Evolutionary conservation across 2,113 vertebrate species (phyloP).

Genomic region (Phrynosoma platyrhinos): DNA sequence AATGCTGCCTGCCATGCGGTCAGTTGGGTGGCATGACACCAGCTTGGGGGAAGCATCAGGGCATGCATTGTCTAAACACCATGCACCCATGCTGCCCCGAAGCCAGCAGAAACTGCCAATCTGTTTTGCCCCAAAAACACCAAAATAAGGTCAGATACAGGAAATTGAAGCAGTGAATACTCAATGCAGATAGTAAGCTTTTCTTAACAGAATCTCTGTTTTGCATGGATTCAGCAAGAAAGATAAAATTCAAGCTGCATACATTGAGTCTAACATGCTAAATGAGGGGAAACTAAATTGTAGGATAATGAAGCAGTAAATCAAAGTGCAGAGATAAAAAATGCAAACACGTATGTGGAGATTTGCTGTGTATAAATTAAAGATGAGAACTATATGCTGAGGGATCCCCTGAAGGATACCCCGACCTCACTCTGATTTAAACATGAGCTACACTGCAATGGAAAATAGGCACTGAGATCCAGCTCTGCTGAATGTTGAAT

Average conservation of each 20-base stretch:
- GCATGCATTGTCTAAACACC: no score
- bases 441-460: constrained; percentile 6
- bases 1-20: no score
- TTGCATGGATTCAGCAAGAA: neutral
- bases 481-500: neutral
- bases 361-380: constrained; percentile 20
- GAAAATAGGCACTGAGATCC: neutral
- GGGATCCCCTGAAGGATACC: neutral
- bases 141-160: neutral
- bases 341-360: neutral
- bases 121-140: no score
- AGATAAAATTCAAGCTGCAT: neutral
- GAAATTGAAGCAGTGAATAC: no score
- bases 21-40: no score
- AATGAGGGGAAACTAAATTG: neutral
- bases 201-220: neutral
- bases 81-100: no score
- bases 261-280: neutral
- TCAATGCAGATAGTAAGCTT: neutral
- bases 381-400: constrained; percentile 6
- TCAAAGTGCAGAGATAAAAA: constrained; percentile 2
- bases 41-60: no score
- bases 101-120: no score
- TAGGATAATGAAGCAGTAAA: constrained; percentile 32
- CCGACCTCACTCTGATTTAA: neutral